phyloP scores from a whole-genome alignment of 2,113 vertebrate genomes.

The Antechinus flavipes region DNA sequence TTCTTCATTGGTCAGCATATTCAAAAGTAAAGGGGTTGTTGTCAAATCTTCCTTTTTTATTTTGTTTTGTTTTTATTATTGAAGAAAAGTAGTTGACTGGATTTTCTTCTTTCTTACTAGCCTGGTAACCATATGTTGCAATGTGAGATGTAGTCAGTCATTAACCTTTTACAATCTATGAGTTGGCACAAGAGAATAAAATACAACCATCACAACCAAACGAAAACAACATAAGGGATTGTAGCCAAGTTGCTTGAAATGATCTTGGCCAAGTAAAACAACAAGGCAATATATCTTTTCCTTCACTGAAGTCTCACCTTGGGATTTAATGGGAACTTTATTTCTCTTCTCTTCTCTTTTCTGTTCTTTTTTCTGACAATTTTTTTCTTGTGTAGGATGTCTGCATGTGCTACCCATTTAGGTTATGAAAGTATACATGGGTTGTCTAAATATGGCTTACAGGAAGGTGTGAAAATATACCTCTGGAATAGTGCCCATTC shows the following conservation, averaged over 20 bases:
- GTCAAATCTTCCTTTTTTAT: neutral
- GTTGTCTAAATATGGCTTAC: neutral
- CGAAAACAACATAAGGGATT: constrained; percentile 21
- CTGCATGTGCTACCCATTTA: neutral
- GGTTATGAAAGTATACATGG: neutral
- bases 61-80: neutral
- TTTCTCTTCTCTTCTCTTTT: constrained; percentile 22
- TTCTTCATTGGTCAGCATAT: neutral
- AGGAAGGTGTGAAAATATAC: neutral
- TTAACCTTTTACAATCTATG: constrained; percentile 64
- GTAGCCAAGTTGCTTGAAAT: neutral
- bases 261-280: neutral
- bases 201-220: neutral
- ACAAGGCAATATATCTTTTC: constrained; percentile 51
- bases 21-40: neutral
- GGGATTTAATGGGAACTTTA: constrained; percentile 53
- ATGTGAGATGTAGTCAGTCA: neutral
- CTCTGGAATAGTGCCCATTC: neutral
- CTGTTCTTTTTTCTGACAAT: constrained; percentile 66
- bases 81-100: neutral
- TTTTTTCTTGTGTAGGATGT: constrained; percentile 73
- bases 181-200: constrained; percentile 63
- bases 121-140: constrained; percentile 24
- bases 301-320: constrained; percentile 24
- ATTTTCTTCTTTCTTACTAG: constrained; percentile 19